A percentile compares a stretch with the other conserved stretches of the same genome.
Evolutionary conservation across 2,113 vertebrate species (phyloP).

Genomic region (Capra hircus): DNA sequence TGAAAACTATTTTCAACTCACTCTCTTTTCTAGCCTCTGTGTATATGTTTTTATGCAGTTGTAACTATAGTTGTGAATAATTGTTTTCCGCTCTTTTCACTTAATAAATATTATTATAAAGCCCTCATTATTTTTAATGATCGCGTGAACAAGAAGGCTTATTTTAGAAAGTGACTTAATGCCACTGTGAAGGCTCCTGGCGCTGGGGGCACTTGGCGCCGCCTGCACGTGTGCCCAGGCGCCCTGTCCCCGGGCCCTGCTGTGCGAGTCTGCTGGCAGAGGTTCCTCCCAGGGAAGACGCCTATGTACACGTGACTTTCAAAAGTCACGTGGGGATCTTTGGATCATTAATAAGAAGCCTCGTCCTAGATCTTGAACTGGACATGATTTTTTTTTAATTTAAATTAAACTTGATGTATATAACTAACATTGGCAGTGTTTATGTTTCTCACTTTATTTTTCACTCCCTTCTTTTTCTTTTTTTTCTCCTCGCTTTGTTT

Average conservation of each 20-base stretch:
- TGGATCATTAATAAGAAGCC: neutral
- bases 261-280: neutral
- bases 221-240: neutral
- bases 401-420: conserved; percentile 25
- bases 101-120: conserved; percentile 44
- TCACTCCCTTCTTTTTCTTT: neutral
- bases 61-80: conserved; percentile 50
- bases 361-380: conserved; percentile 26
- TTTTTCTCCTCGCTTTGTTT: neutral
- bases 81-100: conserved; percentile 30
- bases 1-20: conserved; percentile 1
- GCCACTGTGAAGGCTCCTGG: neutral
- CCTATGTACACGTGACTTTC: neutral
- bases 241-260: neutral
- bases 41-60: conserved; percentile 21
- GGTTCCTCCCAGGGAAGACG: neutral
- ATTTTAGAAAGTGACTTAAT: conserved; percentile 21
- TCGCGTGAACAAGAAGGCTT: conserved; percentile 43
- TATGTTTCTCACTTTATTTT: conserved; percentile 35
- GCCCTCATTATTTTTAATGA: conserved; percentile 40
- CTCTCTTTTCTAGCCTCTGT: neutral
- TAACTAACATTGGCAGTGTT: conserved; percentile 2
- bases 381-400: neutral
- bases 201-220: neutral
- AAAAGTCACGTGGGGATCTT: neutral